These are phyloP conservation scores for Adelphocoris suturalis DNA, from an alignment of 2,888 invertebrate species.

Conservation along the genomic window DNA sequence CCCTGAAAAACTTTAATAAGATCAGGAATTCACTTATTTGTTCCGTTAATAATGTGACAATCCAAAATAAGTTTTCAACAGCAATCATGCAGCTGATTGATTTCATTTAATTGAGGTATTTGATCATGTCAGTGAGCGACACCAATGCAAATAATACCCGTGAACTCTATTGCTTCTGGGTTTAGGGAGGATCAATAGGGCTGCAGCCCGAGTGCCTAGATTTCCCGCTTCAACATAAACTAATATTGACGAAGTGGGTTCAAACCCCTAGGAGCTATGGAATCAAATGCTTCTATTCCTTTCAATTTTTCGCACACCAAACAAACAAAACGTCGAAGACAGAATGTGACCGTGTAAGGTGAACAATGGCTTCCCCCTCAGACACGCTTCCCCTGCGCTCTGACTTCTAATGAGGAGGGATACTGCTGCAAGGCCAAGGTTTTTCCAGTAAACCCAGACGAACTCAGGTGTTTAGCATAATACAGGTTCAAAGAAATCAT, in stretches of 20 bases:
- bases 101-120: too few species aligned
- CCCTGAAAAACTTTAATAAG: too few species aligned
- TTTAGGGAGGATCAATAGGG: too few species aligned
- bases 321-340: slow-evolving; percentile 27
- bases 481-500: not conserved
- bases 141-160: too few species aligned
- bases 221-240: not conserved
- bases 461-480: not conserved
- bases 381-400: slow-evolving; percentile 57
- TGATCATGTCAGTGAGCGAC: too few species aligned
- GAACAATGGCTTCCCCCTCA: slow-evolving; percentile 41
- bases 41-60: too few species aligned
- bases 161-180: too few species aligned
- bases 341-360: slow-evolving; percentile 48
- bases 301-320: slow-evolving; percentile 25
- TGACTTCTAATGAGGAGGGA: slow-evolving; percentile 62
- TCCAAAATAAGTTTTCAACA: too few species aligned
- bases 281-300: not conserved
- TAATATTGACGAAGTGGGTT: not conserved
- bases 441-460: slow-evolving; percentile 54
- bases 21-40: too few species aligned
- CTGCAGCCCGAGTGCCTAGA: too few species aligned
- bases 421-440: slow-evolving; percentile 61
- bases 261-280: not conserved
- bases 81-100: too few species aligned